Percentiles rank a stretch among this genome's conserved stretches.
phyloP scores from a whole-genome alignment of 2,888 invertebrate genomes.

The Drosophila sordidula region DNA sequence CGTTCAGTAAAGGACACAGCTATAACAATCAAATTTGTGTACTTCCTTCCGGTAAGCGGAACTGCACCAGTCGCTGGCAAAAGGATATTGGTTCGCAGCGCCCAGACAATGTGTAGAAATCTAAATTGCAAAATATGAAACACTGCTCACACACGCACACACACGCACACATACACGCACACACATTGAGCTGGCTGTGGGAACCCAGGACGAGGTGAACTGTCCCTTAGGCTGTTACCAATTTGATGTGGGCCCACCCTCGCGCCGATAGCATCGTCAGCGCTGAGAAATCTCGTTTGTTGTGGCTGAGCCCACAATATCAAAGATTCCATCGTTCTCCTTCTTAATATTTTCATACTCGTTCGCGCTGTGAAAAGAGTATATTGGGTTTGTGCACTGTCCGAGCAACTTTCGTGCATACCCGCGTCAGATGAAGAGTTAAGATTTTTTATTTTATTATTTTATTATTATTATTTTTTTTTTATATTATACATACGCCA shows the following conservation, averaged over 20 bases:
- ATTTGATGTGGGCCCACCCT: constrained; percentile 78
- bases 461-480: no score
- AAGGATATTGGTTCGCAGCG: constrained; percentile 57
- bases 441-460: no score
- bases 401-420: no score
- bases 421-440: no score
- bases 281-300: constrained; percentile 73
- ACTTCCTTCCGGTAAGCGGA: constrained; percentile 78
- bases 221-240: constrained; percentile 55
- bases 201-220: constrained; percentile 41
- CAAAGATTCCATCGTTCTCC: constrained; percentile 24
- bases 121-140: constrained; percentile 78
- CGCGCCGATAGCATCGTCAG: constrained; percentile 71
- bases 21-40: constrained; percentile 53
- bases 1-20: constrained; percentile 24
- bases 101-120: constrained; percentile 65
- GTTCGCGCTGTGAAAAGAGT: no score
- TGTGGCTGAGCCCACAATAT: constrained; percentile 55
- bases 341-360: constrained; percentile 3
- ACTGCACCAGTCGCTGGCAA: constrained; percentile 45
- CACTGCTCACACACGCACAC: constrained; percentile 30
- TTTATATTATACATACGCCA: no score
- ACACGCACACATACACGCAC: constrained; percentile 8
- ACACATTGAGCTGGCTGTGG: constrained; percentile 44
- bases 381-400: no score